phyloP scores from a whole-genome alignment of 2,888 invertebrate genomes.

The Dolomedes plantarius region DNA sequence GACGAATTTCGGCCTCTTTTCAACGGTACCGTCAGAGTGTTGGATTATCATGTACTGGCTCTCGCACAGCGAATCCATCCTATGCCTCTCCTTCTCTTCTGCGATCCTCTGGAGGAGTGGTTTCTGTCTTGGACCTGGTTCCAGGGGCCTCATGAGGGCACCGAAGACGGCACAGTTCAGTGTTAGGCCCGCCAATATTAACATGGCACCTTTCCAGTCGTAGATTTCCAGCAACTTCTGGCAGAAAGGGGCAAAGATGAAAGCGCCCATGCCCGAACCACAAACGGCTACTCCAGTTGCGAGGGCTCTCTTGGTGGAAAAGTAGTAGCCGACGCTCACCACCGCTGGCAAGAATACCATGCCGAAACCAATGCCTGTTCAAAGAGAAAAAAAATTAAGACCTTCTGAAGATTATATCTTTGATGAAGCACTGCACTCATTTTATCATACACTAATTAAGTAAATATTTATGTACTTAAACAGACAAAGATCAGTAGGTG shows the following conservation, averaged over 20 bases:
- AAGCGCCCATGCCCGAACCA: conserved; percentile 96
- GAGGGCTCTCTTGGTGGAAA: conserved; percentile 94
- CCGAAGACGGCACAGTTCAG: conserved; percentile 76
- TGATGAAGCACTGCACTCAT: too few species aligned
- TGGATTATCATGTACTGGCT: conserved; percentile 89
- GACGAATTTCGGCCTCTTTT: conserved; percentile 91
- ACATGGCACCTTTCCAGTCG: conserved; percentile 92
- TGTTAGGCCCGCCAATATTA: conserved; percentile 80
- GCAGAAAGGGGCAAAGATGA: conserved; percentile 94
- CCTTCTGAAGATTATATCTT: not conserved
- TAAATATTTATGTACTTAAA: too few species aligned
- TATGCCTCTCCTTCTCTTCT: conserved; percentile 83
- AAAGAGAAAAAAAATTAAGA: conserved; percentile 11
- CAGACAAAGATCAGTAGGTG: too few species aligned
- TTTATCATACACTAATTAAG: not conserved
- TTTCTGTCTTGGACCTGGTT: conserved; percentile 78
- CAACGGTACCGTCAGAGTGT: conserved; percentile 92
- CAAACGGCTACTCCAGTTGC: conserved; percentile 92
- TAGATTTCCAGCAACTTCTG: conserved; percentile 86
- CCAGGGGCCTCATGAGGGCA: conserved; percentile 78
- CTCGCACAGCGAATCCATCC: conserved; percentile 88
- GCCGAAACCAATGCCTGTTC: conserved; percentile 90
- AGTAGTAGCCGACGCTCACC: conserved; percentile 97
- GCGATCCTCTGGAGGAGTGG: conserved; percentile 93
- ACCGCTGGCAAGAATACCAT: conserved; percentile 97